Base-by-base conservation (phyloP, 2,113 vertebrate genomes). In the Camelus dromedarius region DNA sequence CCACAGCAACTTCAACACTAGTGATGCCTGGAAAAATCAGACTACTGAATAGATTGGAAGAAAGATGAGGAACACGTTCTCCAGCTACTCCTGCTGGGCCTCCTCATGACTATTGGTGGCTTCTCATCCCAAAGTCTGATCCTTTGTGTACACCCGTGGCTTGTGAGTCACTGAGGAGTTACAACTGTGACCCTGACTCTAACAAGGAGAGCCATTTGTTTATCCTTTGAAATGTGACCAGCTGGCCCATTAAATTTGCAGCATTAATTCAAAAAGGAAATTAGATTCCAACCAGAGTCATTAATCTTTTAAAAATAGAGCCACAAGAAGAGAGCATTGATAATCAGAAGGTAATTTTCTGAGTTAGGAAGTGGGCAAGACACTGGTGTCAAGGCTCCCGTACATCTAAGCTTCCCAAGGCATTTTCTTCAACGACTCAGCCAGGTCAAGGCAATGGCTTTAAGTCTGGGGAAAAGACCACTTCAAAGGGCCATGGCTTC, bases 221-320 rank as follows among this genome's bases (percentile, higher is more conserved):
- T 89, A 82, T 82, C 93, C 89, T 91, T 86, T 91, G 89, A 96
- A 97, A 97, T 1, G 11, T 82, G 96, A 96, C 92, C 91, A 92
- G 95, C 91, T 79, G 89, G 82, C 69, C 95, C 93, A 97, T 97
- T 96, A 77, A 98, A 95, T 97, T 83, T 75, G 81, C 52, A 75
- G 70, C 82, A 94, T 93, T 97, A 93, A 97, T 97, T 97, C 94
- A 64, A 88, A 95, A 77, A 97, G 97, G 97, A 98, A 98, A 97
- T 97, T 96, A 96, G 93, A 97, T 98, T 97, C 83, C 83, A 88
- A 80, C 83, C 54, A 48, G 70, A 83, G 92, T 67, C 95, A 67
- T 97, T 96, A 42, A 93, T 97, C 97, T 97, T 97, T 92, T 72
- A 52, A 84, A 93, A 87, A 92, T 16, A 84, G 75, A 90, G 82